A percentile compares a stretch with the other conserved stretches of the same genome.
Evolutionary conservation across 1,140 invertebrate genomes (phyloP).

Genomic region (Scaptomyza hsui): DNA sequence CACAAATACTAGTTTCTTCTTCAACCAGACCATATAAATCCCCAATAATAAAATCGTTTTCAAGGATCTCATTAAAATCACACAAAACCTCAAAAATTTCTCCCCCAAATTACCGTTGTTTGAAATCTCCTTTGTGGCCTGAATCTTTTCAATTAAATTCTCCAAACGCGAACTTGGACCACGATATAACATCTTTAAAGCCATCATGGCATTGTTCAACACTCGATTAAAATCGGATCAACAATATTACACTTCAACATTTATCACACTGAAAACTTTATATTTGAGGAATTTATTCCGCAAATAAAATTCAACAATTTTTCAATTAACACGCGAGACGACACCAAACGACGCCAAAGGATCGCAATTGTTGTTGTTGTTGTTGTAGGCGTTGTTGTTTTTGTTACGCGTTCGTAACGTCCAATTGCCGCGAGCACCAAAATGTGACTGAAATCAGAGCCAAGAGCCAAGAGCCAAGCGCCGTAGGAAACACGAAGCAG

Average conservation of each 20-base stretch:
- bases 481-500: constrained; percentile 54
- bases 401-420: constrained; percentile 45
- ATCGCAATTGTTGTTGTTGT: constrained; percentile 26
- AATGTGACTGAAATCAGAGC: constrained; percentile 78
- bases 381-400: constrained; percentile 15
- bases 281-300: background rate
- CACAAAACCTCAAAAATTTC: background rate
- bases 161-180: constrained; percentile 92
- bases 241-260: constrained; percentile 33
- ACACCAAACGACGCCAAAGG: constrained; percentile 50
- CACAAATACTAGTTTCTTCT: too few relatives aligned
- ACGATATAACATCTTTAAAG: constrained; percentile 89
- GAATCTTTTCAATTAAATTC: constrained; percentile 92
- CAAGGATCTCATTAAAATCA: background rate
- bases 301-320: constrained; percentile 6
- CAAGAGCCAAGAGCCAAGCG: constrained; percentile 48
- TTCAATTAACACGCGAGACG: constrained; percentile 36
- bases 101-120: constrained; percentile 57
- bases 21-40: too few relatives aligned
- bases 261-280: constrained; percentile 24
- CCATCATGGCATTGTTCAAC: constrained; percentile 76
- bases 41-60: too few relatives aligned
- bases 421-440: constrained; percentile 79
- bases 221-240: constrained; percentile 4
- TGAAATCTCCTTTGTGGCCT: constrained; percentile 88